These are phyloP conservation scores for Drosophila testacea DNA, from an alignment of 2,888 invertebrate genomes.

Conservation along the genomic window DNA sequence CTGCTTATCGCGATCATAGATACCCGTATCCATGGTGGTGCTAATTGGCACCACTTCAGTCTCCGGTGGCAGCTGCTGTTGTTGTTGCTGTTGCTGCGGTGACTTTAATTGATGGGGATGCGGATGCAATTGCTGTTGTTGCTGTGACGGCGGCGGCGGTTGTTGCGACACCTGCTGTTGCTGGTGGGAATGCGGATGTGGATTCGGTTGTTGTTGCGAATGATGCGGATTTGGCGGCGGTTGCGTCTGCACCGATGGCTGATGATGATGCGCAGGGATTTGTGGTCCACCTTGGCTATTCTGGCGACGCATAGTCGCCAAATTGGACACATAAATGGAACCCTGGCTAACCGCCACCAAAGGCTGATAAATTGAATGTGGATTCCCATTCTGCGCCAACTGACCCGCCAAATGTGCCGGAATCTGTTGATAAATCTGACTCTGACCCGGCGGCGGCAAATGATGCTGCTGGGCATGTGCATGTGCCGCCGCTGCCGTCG, in stretches of 20 bases:
- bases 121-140: conserved; percentile 85
- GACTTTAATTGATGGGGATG: conserved; percentile 64
- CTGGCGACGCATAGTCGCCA: conserved; percentile 84
- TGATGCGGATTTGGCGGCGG: conserved; percentile 66
- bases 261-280: conserved; percentile 77
- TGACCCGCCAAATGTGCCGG: conserved; percentile 81
- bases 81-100: conserved; percentile 70
- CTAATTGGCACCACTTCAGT: conserved; percentile 68
- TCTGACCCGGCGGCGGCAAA: conserved; percentile 82
- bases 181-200: conserved; percentile 30
- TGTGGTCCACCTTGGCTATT: conserved; percentile 81
- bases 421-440: conserved; percentile 85
- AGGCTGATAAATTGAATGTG: conserved; percentile 84
- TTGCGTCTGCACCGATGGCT: conserved; percentile 57
- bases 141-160: conserved; percentile 60
- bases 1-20: conserved; percentile 85
- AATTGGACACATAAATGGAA: conserved; percentile 83
- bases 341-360: conserved; percentile 82
- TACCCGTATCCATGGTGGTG: conserved; percentile 81
- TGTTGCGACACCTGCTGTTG: conserved; percentile 55
- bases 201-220: conserved; percentile 45
- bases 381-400: conserved; percentile 81
- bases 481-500: conserved; percentile 72
- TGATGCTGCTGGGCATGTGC: conserved; percentile 78
- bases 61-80: conserved; percentile 59